Evolutionary conservation across 2,888 invertebrate species (phyloP), one percentile per base, ranked within the genome.

Genomic region (Mesoligia furuncula): DNA sequence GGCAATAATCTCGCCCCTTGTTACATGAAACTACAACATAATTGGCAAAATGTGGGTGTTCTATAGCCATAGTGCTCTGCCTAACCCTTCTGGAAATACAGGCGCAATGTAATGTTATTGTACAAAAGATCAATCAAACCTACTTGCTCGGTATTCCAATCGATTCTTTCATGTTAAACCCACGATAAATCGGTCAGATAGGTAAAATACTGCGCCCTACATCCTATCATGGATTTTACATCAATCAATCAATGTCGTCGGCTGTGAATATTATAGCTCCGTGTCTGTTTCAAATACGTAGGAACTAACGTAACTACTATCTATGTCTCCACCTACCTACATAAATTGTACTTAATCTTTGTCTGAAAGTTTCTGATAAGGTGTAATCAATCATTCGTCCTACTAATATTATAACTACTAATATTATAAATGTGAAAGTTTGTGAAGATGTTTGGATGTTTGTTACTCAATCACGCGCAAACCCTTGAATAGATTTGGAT

Each of bases 321-420:
- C n/a, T 48, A n/a, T 15, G 5, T n/a, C n/a, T 2, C 1, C 45
- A 54, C 11, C 0, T 74, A 65, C 20, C 31, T 59, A 66, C 24
- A 36, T 61, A 77, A 17, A 77, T 75, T 62, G 24, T 77, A 74
- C 85, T 85, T 86, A 85, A 91, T 91, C 90, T 90, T 86, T 87
- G 88, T 91, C 86, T 86, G 77, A 89, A 88, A 77, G 42, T 88
- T 83, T 84, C 64, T 75, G 89, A 88, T 92, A 88, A 88, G 71
- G 27, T 72, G 79, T 78, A 80, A 92, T 92, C 90, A 87, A 91
- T 91, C 91, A 89, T 90, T 83, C 79, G 66, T 36, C 6, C 36
- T 36, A 36, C 36, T 0, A 36, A 36, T 0, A 36, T 36, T 36
- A 36, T 36, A 36, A 36, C 36, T 36, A 36, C 36, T 36, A 36